Conservation (phyloP, 2,113 vertebrate species). For the Pithys albifrons region DNA sequence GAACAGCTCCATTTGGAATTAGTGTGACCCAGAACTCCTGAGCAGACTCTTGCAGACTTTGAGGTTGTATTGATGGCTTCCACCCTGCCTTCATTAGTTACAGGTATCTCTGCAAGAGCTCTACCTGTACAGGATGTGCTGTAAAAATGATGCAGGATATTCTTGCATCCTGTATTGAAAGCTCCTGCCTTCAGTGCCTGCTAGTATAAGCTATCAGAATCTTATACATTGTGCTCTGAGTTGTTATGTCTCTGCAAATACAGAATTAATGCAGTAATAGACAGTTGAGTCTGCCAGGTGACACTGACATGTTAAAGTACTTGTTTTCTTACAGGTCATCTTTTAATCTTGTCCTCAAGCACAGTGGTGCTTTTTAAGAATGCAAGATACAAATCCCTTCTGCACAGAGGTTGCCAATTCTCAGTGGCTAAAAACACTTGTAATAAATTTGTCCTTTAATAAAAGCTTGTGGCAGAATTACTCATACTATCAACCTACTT, state of each 20-base stretch:
- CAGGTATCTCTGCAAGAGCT: neutral
- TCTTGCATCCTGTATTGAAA: neutral
- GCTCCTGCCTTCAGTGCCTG: neutral
- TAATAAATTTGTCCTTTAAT: neutral
- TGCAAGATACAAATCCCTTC: neutral
- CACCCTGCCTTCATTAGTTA: neutral
- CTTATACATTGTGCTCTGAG: neutral
- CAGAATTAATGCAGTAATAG: neutral
- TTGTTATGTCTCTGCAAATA: neutral
- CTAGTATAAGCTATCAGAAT: neutral
- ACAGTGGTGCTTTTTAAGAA: neutral
- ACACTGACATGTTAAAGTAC: neutral
- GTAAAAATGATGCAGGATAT: neutral
- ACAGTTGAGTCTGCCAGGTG: neutral
- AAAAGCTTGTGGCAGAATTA: neutral
- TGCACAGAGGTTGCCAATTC: neutral
- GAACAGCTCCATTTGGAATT: neutral
- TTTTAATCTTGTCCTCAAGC: neutral
- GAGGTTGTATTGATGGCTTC: neutral
- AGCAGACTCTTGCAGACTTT: neutral
- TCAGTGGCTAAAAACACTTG: neutral
- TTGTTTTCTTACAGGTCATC: neutral
- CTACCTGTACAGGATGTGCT: neutral
- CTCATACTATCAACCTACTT: neutral
- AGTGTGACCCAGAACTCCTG: neutral